A percentile compares a stretch with the other conserved stretches of the same genome.
Conservation (phyloP, 2,888 invertebrate genomes). For the Athalia cordata region DNA sequence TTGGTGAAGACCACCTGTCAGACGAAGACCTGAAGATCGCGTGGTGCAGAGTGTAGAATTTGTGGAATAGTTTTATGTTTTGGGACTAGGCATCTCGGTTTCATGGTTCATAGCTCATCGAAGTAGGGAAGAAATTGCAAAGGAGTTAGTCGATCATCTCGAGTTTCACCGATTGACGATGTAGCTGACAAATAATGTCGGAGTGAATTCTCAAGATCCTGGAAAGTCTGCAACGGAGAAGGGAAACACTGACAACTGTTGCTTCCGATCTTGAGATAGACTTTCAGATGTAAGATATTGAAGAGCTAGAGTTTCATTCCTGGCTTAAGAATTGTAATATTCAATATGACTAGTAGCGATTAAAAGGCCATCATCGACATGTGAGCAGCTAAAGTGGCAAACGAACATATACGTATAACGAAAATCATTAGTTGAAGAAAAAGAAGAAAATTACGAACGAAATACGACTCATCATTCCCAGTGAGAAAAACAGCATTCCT, state of each 20-base stretch:
- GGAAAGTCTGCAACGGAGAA: slow-evolving; percentile 11
- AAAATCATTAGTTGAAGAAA: slow-evolving; percentile 20
- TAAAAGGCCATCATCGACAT: slow-evolving; percentile 25
- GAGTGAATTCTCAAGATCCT: background rate
- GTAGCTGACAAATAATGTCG: background rate
- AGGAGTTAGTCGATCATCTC: no score
- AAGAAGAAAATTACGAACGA: slow-evolving; percentile 39
- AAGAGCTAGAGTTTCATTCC: slow-evolving; percentile 24
- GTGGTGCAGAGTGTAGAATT: slow-evolving; percentile 27
- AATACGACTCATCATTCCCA: slow-evolving; percentile 43
- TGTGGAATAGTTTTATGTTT: background rate
- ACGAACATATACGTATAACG: slow-evolving; percentile 18
- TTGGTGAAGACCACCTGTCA: slow-evolving; percentile 37
- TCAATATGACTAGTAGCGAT: slow-evolving; percentile 11
- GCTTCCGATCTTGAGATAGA: slow-evolving; percentile 13
- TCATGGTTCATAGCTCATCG: no score
- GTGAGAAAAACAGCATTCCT: slow-evolving; percentile 46
- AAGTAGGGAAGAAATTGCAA: no score
- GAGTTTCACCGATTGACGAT: background rate
- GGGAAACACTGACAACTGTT: slow-evolving; percentile 32
- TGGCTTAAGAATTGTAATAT: slow-evolving; percentile 22
- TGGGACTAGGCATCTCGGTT: background rate
- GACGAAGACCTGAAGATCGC: slow-evolving; percentile 14
- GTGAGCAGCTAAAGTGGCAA: slow-evolving; percentile 42
- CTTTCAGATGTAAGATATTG: background rate